Base-by-base conservation (phyloP, 2,888 invertebrate genomes). In the Smittia sp. region DNA sequence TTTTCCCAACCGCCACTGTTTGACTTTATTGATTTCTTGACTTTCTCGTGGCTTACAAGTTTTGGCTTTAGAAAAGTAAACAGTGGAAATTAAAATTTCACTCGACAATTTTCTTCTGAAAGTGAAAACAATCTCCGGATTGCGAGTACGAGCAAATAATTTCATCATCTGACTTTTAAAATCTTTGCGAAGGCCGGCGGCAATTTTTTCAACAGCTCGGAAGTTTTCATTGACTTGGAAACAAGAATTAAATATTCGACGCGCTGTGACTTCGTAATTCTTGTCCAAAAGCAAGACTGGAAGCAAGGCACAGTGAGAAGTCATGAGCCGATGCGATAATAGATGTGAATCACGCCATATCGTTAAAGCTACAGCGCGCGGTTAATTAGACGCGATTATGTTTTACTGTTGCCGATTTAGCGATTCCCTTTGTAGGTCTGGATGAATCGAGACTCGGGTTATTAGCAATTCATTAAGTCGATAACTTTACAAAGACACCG, bases 21-120 rank as follows among this genome's bases (percentile, higher is more conserved):
- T 69, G 69, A 69, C 54, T 69, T 69, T 39, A 72, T 72, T 62
- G 58, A 72, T 72, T 62, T 38, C 62, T 62, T 72, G 18, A 20
- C 58, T 22, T 4, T 58, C 58, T 20, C 22, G 58, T 22, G 58
- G 58, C 22, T 58, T 20, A 58, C 2, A 58, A 58, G 7, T 58
- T 58, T 58, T 18, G 3, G 15, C n/a, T 58, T 22, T 7, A 58
- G 13, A 2, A 18, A 22, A 58, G 58, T 22, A 22, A 46, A 46
- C 46, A 46, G 58, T n/a, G 7, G 58, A 46, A 46, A 46, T 46
- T 46, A 20, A 58, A 22, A 22, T 58, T 58, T 20, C 58, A 9
- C 58, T 58, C 58, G 58, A 22, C 58, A 58, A 3, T 22, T 1
- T 46, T 46, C 46, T 58, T 58, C 22, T 7, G 9, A n/a, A 39